Evolutionary conservation across 2,888 invertebrate species (phyloP).

Genomic region (Odiellus spinosus): DNA sequence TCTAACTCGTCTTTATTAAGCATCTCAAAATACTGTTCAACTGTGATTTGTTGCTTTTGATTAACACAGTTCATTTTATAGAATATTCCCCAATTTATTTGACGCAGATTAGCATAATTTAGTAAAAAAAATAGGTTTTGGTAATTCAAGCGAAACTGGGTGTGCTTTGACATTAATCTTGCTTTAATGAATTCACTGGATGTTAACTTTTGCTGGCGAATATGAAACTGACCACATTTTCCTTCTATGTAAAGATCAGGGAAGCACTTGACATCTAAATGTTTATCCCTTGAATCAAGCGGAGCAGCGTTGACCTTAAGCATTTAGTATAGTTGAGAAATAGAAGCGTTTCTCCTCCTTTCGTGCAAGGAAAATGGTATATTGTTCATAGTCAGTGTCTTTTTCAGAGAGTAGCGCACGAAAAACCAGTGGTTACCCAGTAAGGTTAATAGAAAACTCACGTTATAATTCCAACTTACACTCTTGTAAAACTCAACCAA

Average conservation of each 20-base stretch:
- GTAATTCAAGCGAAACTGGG: not conserved
- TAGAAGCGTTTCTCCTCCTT: not conserved
- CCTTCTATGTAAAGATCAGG: slow-evolving; percentile 1
- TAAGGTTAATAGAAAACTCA: too few species aligned
- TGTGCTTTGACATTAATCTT: not conserved
- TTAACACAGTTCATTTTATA: slow-evolving; percentile 1
- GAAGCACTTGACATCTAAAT: slow-evolving; percentile 2
- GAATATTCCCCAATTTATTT: slow-evolving; percentile 3
- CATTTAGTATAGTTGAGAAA: not conserved
- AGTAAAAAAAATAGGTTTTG: slow-evolving; percentile 2
- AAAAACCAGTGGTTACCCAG: too few species aligned
- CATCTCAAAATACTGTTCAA: slow-evolving; percentile 1
- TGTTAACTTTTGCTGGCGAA: not conserved
- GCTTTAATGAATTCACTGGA: slow-evolving; percentile 1
- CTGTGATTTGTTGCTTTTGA: not conserved
- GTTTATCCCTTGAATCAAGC: not conserved
- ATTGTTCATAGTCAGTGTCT: not conserved
- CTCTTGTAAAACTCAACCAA: too few species aligned
- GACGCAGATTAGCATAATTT: slow-evolving; percentile 1
- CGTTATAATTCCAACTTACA: too few species aligned
- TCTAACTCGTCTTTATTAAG: slow-evolving; percentile 1
- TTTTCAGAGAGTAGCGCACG: not conserved
- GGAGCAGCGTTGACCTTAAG: not conserved
- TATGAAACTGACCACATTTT: not conserved
- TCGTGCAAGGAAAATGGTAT: not conserved